phyloP scores from a whole-genome alignment of 2,797 vertebrate species.

The Enoplosus armatus region DNA sequence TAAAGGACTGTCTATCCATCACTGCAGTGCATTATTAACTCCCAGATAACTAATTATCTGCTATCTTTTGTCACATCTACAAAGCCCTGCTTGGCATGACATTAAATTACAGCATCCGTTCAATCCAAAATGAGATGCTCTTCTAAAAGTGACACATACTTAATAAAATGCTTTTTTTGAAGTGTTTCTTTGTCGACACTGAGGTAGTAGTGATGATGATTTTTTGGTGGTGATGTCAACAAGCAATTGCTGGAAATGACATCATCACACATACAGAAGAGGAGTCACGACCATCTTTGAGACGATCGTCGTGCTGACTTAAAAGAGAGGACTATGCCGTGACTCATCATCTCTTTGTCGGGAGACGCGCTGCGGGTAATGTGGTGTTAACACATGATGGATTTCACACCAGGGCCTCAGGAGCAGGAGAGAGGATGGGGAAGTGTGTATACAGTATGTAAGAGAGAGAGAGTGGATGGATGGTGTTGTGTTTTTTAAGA shows the following conservation, averaged over 20 bases:
- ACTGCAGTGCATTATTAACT: conserved; percentile 68
- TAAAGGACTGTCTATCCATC: conserved; percentile 65
- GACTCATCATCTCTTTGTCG: conserved; percentile 74
- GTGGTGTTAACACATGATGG: conserved; percentile 64
- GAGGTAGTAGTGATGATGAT: background rate
- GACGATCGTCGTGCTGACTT: conserved; percentile 52
- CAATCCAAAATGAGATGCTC: conserved; percentile 26
- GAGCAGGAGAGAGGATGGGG: conserved; percentile 27
- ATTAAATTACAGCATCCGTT: conserved; percentile 30
- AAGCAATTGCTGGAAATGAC: conserved; percentile 67
- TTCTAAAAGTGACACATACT: conserved; percentile 14
- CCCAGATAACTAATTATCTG: conserved; percentile 63
- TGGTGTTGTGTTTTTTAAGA: background rate
- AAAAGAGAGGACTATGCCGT: conserved; percentile 35
- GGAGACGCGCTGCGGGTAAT: conserved; percentile 51
- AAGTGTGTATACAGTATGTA: background rate
- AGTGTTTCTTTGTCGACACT: background rate
- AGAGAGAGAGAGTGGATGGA: conserved; percentile 14
- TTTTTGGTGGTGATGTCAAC: conserved; percentile 68
- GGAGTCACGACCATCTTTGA: conserved; percentile 65
- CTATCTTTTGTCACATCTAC: conserved; percentile 53
- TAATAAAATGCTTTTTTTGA: background rate
- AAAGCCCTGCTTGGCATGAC: conserved; percentile 26
- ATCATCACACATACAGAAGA: conserved; percentile 65
- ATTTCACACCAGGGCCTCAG: conserved; percentile 46